Evolutionary conservation across 2,113 vertebrate species (phyloP).

Genomic region (Gambusia affinis): DNA sequence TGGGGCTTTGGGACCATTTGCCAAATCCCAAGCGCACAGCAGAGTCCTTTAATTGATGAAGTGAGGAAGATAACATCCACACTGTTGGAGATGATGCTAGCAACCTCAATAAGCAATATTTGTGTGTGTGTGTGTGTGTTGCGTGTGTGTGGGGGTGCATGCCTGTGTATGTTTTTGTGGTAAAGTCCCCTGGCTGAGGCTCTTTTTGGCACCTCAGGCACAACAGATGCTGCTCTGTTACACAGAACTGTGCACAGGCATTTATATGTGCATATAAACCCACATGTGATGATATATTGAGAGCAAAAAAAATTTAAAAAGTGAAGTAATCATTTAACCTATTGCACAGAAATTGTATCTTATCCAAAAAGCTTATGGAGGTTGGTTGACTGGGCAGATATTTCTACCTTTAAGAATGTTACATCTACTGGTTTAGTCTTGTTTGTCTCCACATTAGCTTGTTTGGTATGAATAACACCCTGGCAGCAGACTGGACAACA

Average conservation of each 20-base stretch:
- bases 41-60: conserved; percentile 20
- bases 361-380: not conserved
- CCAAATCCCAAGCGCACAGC: conserved; percentile 29
- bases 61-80: conserved; percentile 9
- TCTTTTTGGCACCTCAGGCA: conserved; percentile 41
- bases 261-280: not conserved
- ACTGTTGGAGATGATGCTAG: conserved; percentile 1
- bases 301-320: not conserved
- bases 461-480: not conserved
- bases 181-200: conserved; percentile 40
- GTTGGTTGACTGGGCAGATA: no score
- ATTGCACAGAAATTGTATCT: not conserved
- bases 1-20: conserved; percentile 22
- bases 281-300: not conserved
- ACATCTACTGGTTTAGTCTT: not conserved
- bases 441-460: not conserved
- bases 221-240: conserved; percentile 60
- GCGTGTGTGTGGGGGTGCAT: conserved; percentile 5
- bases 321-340: not conserved
- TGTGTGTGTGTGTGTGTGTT: conserved; percentile 14
- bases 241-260: conserved; percentile 10
- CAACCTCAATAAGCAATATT: conserved; percentile 24
- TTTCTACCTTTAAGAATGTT: not conserved
- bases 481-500: no score
- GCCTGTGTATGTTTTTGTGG: conserved; percentile 8